These are phyloP conservation scores for Stomorhina lunata DNA, from an alignment of 2,888 invertebrate genomes.

Conservation along the genomic window DNA sequence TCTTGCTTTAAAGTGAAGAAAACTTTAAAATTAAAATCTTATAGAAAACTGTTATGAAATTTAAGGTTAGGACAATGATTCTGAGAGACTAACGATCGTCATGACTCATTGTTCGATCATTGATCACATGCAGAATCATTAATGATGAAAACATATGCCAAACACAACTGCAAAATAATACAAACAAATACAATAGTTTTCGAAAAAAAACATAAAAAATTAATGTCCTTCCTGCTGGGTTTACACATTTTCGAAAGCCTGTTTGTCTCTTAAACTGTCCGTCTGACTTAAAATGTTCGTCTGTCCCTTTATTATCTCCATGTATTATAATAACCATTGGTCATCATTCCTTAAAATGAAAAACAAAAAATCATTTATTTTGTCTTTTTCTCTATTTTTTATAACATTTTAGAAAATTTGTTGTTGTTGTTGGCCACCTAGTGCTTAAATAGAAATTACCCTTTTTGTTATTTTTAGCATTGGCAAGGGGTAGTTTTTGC, in stretches of 20 bases:
- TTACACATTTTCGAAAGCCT: constrained; percentile 23
- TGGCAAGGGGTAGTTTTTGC: constrained; percentile 57
- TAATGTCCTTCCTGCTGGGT: constrained; percentile 60
- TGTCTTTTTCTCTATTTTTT: constrained; percentile 8
- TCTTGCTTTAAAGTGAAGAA: not conserved
- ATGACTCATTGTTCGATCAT: too few relatives aligned
- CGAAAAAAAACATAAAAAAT: constrained; percentile 34
- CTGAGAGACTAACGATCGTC: too few relatives aligned
- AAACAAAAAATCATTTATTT: constrained; percentile 21
- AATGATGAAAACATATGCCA: constrained; percentile 48
- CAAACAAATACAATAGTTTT: not conserved
- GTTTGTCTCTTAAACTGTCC: not conserved
- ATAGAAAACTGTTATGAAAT: too few relatives aligned
- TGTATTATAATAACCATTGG: constrained; percentile 8
- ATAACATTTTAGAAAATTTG: constrained; percentile 31
- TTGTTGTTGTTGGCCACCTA: not conserved
- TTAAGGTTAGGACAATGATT: too few relatives aligned
- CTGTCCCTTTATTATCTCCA: not conserved
- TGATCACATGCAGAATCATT: too few relatives aligned
- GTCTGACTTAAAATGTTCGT: not conserved
- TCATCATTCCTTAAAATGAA: constrained; percentile 19
- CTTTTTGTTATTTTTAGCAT: constrained; percentile 55
- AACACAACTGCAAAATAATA: not conserved
- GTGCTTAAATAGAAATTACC: constrained; percentile 41
- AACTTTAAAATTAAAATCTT: too few relatives aligned